Base-by-base conservation (phyloP, 2,888 invertebrate genomes). In the Glaucopsyche alexis region DNA sequence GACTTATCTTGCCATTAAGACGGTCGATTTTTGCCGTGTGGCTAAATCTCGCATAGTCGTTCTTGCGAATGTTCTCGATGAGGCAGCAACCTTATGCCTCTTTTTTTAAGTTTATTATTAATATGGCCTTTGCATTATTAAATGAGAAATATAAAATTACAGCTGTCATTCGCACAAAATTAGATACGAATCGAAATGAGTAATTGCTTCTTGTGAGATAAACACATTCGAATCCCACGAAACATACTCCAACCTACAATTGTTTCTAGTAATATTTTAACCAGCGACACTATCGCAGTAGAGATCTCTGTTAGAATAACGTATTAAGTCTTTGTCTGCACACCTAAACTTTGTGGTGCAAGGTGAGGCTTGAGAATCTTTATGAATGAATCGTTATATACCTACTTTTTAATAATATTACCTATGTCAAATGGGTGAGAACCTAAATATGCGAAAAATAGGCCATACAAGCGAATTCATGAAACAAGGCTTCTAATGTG, bases 261-360 rank as follows among this genome's bases (percentile, higher is more conserved):
- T 38, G 60, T 60, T 29, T 60, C 29, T 60, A 14, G 60, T 38
- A 60, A 60, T 60, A 60, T 60, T 13, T 29, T 13, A 60, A 7
- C 60, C 29, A 29, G 13, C 14, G 60, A 60, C 60, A 14, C 60
- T 60, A 60, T 60, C 60, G 60, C 2, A 7, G 11, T 7, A 38
- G 13, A 60, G 11, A 60, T 38, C 60, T 29, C 29, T 0, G 29
- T 60, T 29, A 60, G 29, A 16, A 9, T 9, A 55, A 19, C 19
- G 55, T 55, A 55, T 55, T 55, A 55, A 55, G 60, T 13, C 60
- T 38, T 38, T 60, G 60, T 60, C 60, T 60, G 60, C 5, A 60
- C 13, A 38, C 38, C 9, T 60, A 60, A 60, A 38, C 60, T 16
- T 60, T 60, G 38, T 13, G 7, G 60, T 60, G 60, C 60, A 60